phyloP scores from a whole-genome alignment of 2,113 vertebrate genomes.

The Copsychus sechellarum region DNA sequence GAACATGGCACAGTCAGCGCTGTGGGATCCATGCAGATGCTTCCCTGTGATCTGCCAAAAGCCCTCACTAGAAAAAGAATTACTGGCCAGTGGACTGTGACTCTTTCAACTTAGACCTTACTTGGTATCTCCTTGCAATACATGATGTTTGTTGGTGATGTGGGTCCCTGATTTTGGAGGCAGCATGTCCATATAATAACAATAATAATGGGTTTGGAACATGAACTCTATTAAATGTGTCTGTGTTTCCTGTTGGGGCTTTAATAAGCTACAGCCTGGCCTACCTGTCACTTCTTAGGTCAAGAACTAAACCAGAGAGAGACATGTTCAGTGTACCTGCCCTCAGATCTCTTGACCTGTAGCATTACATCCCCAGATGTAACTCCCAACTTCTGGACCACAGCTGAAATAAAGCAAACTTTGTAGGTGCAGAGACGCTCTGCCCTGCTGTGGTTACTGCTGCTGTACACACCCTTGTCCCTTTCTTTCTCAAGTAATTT shows the following conservation, averaged over 20 bases:
- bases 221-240: background rate
- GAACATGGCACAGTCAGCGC: fast-evolving
- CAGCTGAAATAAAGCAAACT: background rate
- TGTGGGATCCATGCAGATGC: background rate
- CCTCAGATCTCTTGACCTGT: background rate
- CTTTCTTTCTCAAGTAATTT: background rate
- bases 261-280: background rate
- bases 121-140: background rate
- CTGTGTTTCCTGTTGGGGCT: fast-evolving
- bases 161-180: background rate
- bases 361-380: background rate
- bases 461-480: background rate
- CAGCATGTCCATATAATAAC: background rate
- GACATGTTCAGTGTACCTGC: background rate
- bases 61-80: background rate
- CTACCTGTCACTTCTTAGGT: background rate
- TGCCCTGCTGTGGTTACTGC: background rate
- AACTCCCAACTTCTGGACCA: background rate
- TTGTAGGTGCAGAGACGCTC: background rate
- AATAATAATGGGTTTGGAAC: background rate
- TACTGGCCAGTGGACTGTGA: background rate
- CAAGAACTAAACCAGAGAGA: background rate
- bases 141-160: background rate
- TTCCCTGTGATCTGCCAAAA: background rate
- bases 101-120: background rate